phyloP scores from a whole-genome alignment of 2,888 invertebrate genomes.

The Ypsolopha sequella region DNA sequence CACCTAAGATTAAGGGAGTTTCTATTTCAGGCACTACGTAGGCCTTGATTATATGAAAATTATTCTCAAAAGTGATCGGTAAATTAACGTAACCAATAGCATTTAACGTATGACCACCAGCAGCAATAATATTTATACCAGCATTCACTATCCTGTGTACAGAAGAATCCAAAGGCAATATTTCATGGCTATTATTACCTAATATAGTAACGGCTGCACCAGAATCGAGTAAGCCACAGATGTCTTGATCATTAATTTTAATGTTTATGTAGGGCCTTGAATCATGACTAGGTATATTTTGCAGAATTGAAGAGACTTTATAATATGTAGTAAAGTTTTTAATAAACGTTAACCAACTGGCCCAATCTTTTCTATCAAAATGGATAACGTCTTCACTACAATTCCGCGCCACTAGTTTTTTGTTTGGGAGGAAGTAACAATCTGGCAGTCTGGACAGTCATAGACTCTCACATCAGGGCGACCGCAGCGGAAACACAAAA shows the following conservation, averaged over 20 bases:
- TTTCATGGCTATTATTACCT: conserved; percentile 11
- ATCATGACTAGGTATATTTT: conserved; percentile 6
- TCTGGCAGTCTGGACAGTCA: conserved; percentile 1
- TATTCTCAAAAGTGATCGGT: no score
- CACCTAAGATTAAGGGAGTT: no score
- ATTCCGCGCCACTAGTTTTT: conserved; percentile 1
- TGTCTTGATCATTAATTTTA: background rate
- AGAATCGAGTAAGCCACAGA: conserved; percentile 13
- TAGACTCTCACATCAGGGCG: background rate
- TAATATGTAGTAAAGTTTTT: conserved; percentile 7
- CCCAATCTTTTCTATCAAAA: conserved; percentile 7
- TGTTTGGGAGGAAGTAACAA: background rate
- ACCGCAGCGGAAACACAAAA: conserved; percentile 1
- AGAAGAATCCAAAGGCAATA: no score
- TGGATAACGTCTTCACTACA: conserved; percentile 3
- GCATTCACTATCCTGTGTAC: no score
- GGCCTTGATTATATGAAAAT: no score
- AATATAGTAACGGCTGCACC: conserved; percentile 14
- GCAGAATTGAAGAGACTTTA: conserved; percentile 10
- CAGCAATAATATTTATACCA: no score
- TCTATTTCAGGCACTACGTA: no score
- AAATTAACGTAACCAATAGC: no score
- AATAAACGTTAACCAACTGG: conserved; percentile 9
- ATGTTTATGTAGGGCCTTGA: conserved; percentile 12
- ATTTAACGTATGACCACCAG: no score